Conservation (phyloP, 2,113 vertebrate species). For the Mustelus asterias region DNA sequence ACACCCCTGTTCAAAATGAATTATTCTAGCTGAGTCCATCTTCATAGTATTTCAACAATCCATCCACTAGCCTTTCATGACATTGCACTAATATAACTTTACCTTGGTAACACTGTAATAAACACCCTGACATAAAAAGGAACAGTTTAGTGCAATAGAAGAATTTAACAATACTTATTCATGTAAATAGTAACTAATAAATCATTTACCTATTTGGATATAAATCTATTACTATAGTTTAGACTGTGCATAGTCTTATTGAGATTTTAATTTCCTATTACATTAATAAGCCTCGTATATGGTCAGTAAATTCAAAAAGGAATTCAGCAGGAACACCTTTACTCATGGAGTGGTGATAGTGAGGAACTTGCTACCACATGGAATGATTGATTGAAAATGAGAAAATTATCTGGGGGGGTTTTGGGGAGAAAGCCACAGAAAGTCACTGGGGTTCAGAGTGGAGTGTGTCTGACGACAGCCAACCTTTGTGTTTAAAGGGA, state of each 20-base stretch:
- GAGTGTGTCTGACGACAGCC: no score
- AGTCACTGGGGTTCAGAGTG: no score
- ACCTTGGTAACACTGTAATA: not conserved
- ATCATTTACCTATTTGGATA: not conserved
- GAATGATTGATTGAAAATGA: no score
- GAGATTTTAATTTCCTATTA: not conserved
- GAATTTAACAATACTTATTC: not conserved
- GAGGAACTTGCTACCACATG: no score
- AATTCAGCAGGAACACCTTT: no score
- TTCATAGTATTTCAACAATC: not conserved
- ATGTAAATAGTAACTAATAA: not conserved
- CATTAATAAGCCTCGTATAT: not conserved
- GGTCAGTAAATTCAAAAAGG: not conserved
- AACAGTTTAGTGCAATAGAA: not conserved
- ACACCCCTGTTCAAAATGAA: not conserved
- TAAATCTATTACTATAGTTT: not conserved
- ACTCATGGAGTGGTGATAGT: no score
- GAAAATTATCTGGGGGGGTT: no score
- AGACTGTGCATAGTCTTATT: not conserved
- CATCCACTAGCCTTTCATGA: not conserved
- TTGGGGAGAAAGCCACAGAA: no score
- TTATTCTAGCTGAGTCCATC: not conserved
- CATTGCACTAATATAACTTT: not conserved
- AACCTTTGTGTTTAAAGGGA: no score
- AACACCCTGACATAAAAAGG: not conserved